These are phyloP conservation scores for Corythornis vintsioides DNA, from an alignment of 2,113 vertebrate genomes.

Conservation along the genomic window DNA sequence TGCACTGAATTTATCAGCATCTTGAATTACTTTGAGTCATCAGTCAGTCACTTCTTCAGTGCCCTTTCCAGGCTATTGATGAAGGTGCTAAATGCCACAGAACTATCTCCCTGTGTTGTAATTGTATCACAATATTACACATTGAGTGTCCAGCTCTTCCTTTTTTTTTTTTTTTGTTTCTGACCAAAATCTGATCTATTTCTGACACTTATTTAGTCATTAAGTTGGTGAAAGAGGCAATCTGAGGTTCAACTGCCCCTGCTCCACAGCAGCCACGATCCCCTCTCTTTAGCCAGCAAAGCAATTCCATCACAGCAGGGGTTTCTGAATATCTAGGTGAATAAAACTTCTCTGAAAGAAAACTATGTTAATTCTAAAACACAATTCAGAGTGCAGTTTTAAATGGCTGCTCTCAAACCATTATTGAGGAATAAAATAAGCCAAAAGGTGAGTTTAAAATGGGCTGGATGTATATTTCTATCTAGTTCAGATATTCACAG, in stretches of 20 bases:
- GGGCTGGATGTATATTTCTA: too few species aligned
- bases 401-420: not conserved
- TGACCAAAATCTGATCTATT: not conserved
- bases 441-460: not conserved
- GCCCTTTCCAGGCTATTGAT: not conserved
- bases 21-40: not conserved
- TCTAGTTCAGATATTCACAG: not conserved
- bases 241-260: not conserved
- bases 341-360: not conserved
- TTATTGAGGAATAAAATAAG: not conserved
- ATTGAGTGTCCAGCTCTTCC: not conserved
- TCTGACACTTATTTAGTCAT: not conserved
- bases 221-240: not conserved
- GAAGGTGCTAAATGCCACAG: not conserved
- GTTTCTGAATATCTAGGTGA: not conserved
- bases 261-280: not conserved
- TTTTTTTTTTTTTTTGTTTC: not conserved
- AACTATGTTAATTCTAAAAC: not conserved
- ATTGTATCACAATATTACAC: not conserved
- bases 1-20: not conserved
- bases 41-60: not conserved
- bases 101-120: not conserved
- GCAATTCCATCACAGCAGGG: not conserved
- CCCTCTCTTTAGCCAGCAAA: not conserved
- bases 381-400: not conserved